These are phyloP conservation scores for Ondatra zibethicus DNA, from an alignment of 2,113 vertebrate species.

Conservation along the genomic window DNA sequence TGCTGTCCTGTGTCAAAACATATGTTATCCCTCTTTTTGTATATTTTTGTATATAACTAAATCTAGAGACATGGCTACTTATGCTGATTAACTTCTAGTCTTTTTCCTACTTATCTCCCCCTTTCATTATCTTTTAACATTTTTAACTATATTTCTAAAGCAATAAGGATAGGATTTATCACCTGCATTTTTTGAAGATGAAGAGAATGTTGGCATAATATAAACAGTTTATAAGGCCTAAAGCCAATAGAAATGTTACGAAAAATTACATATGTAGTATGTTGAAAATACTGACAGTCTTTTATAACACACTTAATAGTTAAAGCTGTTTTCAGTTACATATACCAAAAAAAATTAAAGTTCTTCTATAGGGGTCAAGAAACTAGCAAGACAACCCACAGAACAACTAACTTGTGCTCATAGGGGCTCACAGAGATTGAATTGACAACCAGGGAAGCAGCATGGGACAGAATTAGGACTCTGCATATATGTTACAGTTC, in stretches of 20 bases:
- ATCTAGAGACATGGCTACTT: not conserved
- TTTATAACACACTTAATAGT: not conserved
- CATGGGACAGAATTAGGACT: not conserved
- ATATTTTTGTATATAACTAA: not conserved
- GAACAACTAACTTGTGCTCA: not conserved
- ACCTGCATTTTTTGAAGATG: not conserved
- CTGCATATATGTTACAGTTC: not conserved
- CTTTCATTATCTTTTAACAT: not conserved
- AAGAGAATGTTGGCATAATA: not conserved
- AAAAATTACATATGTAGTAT: not conserved
- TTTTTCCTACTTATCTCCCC: accelerated
- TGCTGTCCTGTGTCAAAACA: not conserved
- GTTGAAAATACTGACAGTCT: not conserved
- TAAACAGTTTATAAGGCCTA: not conserved
- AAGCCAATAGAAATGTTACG: not conserved
- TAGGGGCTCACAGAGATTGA: not conserved
- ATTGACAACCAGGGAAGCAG: not conserved
- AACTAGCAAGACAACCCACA: not conserved
- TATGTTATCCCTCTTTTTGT: not conserved
- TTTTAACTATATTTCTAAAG: not conserved
- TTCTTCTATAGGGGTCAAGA: not conserved
- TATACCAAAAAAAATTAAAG: not conserved
- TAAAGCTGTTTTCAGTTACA: not conserved
- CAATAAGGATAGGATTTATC: not conserved
- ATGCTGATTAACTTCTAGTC: not conserved